Conservation (phyloP, 2,888 invertebrate species). For the Pristionchus mayeri region DNA sequence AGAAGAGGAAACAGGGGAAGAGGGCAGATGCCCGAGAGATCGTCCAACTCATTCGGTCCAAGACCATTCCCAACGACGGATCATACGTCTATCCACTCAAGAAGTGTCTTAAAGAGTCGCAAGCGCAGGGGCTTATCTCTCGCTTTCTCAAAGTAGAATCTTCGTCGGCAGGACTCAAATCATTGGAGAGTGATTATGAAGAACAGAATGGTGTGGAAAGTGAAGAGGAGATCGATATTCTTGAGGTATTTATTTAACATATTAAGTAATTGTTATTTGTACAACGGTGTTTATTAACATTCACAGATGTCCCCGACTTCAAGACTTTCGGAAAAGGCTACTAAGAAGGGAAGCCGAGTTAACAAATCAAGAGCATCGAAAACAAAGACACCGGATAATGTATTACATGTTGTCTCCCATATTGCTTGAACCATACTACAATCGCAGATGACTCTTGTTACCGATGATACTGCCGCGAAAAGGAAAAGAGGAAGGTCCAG, state of each 20-base stretch:
- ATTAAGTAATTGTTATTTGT: not conserved
- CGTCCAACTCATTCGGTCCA: not conserved
- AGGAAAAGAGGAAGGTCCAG: no score
- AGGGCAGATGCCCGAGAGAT: not conserved
- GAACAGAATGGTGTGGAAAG: not conserved
- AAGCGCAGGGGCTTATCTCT: not conserved
- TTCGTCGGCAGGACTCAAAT: not conserved
- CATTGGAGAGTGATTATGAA: constrained; percentile 1
- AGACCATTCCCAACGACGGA: not conserved
- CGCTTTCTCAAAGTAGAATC: not conserved
- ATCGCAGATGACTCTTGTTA: not conserved
- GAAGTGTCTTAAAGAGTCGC: constrained; percentile 8
- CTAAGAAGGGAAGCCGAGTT: not conserved
- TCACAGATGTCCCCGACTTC: not conserved
- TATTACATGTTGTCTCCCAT: not conserved
- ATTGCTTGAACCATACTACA: not conserved
- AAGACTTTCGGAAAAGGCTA: not conserved
- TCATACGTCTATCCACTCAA: constrained; percentile 8
- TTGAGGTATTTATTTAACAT: no score
- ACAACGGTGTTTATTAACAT: not conserved
- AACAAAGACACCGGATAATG: not conserved
- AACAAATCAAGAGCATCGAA: not conserved
- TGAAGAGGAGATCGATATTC: no score
- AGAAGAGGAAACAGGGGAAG: not conserved
- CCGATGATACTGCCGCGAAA: no score